These are phyloP conservation scores for Epinephelus coioides DNA, from an alignment of 2,797 vertebrate species.

Conservation along the genomic window DNA sequence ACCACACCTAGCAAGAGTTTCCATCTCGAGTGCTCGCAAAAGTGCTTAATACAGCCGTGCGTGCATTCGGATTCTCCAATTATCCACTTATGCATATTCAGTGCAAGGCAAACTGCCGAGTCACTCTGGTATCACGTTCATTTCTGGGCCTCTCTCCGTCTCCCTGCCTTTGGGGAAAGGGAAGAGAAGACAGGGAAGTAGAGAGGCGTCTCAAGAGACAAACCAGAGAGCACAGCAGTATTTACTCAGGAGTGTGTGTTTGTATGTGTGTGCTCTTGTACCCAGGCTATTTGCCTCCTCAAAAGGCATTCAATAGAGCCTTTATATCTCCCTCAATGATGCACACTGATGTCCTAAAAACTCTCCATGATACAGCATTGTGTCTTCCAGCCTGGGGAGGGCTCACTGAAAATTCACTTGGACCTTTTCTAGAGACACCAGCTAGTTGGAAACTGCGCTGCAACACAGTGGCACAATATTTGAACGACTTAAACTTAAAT, in stretches of 20 bases:
- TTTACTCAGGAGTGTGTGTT: slow-evolving; percentile 48
- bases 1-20: slow-evolving; percentile 26
- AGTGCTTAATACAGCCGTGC: slow-evolving; percentile 25
- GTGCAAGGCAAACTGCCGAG: slow-evolving; percentile 72
- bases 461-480: neutral
- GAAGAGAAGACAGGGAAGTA: slow-evolving; percentile 37
- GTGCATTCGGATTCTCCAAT: slow-evolving; percentile 47
- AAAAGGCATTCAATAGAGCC: slow-evolving; percentile 50
- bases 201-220: slow-evolving; percentile 50
- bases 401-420: slow-evolving; percentile 12
- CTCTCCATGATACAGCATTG: slow-evolving; percentile 28
- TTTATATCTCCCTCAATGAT: slow-evolving; percentile 45
- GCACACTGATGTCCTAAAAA: slow-evolving; percentile 36
- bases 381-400: slow-evolving; percentile 15
- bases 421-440: neutral
- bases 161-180: slow-evolving; percentile 33
- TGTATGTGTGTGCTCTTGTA: slow-evolving; percentile 20
- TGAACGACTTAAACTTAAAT: neutral
- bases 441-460: neutral
- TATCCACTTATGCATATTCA: slow-evolving; percentile 66
- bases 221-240: slow-evolving; percentile 29
- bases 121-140: slow-evolving; percentile 69
- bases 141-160: slow-evolving; percentile 54
- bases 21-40: slow-evolving; percentile 26
- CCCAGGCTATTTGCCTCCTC: slow-evolving; percentile 46